Base-by-base conservation (phyloP, 2,888 invertebrate genomes). In the Laspeyria flexula region DNA sequence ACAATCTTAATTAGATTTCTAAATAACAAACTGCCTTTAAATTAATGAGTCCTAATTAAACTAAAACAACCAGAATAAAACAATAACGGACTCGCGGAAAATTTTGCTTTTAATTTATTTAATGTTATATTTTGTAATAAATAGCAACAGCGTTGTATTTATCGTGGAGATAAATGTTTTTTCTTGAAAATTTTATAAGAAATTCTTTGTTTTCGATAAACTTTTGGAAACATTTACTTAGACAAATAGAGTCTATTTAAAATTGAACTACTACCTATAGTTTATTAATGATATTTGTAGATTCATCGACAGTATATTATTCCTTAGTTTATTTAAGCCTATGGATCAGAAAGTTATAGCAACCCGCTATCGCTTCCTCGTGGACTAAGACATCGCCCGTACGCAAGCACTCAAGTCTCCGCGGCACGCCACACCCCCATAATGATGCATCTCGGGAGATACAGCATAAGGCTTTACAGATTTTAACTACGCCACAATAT, bases 361-460 rank as follows among this genome's bases (percentile, higher is more conserved):
- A 21, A 5, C 11, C 35, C 72, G 72, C 66, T 58, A 9, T 12
- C 60, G 59, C 67, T 44, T 53, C 48, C 50, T 52, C 43, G 5
- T 42, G 5, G 43, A 46, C 35, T 40, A 4, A 55, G 18, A 21
- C 48, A 60, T 21, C 49, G 45, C 46, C 55, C 55, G 46, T 60
- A 60, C 43, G 43, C 60, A 65, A 71, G 59, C 75, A 71, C 79
- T 77, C 65, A 60, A 65, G 66, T 74, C 77, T 76, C 78, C 68
- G 78, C 78, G 78, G 79, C 76, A 73, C 80, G 72, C 79, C 81
- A 76, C 79, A 80, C 77, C 62, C 59, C 78, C 80, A 79, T 91
- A 91, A 91, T 90, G 90, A 91, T 86, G 88, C 87, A 86, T 83
- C 91, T 88, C 85, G 77, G 75, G 88, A 88, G 85, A 87, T 84